phyloP scores from a whole-genome alignment of 2,888 invertebrate genomes.

The Norana najaformis region DNA sequence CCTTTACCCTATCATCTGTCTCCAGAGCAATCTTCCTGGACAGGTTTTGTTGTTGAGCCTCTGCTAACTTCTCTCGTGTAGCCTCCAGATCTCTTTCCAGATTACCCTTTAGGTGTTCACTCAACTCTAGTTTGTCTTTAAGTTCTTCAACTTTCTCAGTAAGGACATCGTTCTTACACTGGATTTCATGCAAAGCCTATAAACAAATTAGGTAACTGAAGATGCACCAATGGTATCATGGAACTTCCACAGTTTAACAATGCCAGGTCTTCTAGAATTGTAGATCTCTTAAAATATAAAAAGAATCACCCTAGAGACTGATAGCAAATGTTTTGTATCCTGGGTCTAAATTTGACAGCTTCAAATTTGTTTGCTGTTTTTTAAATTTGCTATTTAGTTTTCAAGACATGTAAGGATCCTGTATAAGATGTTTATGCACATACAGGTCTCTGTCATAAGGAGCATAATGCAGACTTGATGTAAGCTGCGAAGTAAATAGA shows the following conservation, averaged over 20 bases:
- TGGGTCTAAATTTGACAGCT: background rate
- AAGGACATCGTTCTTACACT: background rate
- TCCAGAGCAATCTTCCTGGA: background rate
- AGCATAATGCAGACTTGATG: too few species aligned
- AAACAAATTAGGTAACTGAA: background rate
- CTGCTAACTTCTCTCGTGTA: background rate
- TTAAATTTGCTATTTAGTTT: background rate
- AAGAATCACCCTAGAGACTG: background rate
- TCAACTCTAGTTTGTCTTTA: background rate
- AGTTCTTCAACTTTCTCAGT: slow-evolving; percentile 5
- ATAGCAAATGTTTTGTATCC: background rate
- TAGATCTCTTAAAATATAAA: background rate
- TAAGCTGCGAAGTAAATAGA: too few species aligned
- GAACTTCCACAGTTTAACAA: background rate
- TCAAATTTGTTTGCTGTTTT: background rate
- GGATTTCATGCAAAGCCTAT: slow-evolving; percentile 8
- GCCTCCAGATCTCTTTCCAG: background rate
- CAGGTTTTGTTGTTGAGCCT: background rate
- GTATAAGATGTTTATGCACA: too few species aligned
- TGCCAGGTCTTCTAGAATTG: background rate
- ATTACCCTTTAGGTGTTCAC: background rate
- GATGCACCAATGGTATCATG: background rate
- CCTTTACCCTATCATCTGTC: background rate
- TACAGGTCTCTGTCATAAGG: too few species aligned
- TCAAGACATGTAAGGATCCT: too few species aligned